Percentiles rank a stretch among this genome's conserved stretches.
These are phyloP conservation scores for Pangasius krempfi DNA, from an alignment of 2,797 vertebrate species.

Conservation along the genomic window DNA sequence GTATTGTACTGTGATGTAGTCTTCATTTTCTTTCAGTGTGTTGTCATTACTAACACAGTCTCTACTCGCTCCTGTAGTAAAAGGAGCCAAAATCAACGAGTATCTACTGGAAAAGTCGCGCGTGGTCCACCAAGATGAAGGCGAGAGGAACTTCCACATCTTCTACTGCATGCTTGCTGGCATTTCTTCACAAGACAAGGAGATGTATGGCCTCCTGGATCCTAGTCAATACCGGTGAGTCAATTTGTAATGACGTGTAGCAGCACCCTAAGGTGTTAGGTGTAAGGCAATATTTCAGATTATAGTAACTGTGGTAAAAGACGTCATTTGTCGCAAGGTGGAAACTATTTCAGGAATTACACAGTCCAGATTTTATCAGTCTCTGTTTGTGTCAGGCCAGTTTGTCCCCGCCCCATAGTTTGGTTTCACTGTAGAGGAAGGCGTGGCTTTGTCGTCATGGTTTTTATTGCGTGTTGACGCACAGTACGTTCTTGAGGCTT, in stretches of 20 bases:
- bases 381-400: neutral
- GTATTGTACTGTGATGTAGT: neutral
- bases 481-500: neutral
- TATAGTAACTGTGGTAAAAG: neutral
- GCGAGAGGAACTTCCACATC: slow-evolving; percentile 80
- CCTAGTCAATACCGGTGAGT: slow-evolving; percentile 75
- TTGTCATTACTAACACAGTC: neutral
- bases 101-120: slow-evolving; percentile 80
- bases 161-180: slow-evolving; percentile 81
- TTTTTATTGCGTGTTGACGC: neutral
- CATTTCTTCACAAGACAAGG: slow-evolving; percentile 70
- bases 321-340: too few relatives aligned
- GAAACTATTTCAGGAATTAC: neutral
- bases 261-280: neutral
- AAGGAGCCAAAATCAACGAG: slow-evolving; percentile 78
- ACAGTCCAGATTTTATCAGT: neutral
- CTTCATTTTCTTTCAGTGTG: neutral
- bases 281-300: neutral
- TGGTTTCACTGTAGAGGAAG: neutral
- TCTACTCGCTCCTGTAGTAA: slow-evolving; percentile 62
- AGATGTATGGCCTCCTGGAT: slow-evolving; percentile 76
- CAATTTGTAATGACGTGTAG: neutral
- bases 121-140: slow-evolving; percentile 74
- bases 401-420: neutral
- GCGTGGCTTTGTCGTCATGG: neutral